Evolutionary conservation across 37 sponge, comb jelly and placozoan genomes (phyloP).

Genomic region (Chondrosia reniformis): DNA sequence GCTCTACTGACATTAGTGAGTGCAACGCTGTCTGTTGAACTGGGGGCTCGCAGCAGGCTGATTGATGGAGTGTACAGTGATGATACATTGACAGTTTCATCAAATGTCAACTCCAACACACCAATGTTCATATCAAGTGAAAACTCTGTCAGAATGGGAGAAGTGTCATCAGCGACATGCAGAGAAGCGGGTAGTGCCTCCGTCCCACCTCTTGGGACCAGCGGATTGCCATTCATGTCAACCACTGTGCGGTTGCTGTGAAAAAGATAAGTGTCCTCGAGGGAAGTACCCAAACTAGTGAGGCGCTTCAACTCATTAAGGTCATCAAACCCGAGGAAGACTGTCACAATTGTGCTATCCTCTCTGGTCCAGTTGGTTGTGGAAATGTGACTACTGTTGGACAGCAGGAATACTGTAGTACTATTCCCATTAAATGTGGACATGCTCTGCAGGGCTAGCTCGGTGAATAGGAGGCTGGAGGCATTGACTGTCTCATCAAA

Average conservation of each 20-base stretch:
- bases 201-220: slow-evolving; percentile 18
- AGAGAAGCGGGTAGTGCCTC: slow-evolving; percentile 17
- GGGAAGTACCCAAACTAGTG: slow-evolving; percentile 55
- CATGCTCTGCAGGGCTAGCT: slow-evolving; percentile 40
- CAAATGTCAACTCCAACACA: slow-evolving; percentile 59
- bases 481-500: slow-evolving; percentile 88
- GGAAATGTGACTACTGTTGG: background rate
- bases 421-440: slow-evolving; percentile 28
- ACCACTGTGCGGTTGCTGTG: slow-evolving; percentile 50
- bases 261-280: slow-evolving; percentile 46
- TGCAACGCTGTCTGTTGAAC: slow-evolving; percentile 15
- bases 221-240: slow-evolving; percentile 71
- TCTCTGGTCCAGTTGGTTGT: slow-evolving; percentile 34
- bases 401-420: slow-evolving; percentile 39
- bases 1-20: slow-evolving; percentile 44
- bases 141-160: slow-evolving; percentile 44
- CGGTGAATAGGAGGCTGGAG: slow-evolving; percentile 38
- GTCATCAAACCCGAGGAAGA: slow-evolving; percentile 69
- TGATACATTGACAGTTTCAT: slow-evolving; percentile 64
- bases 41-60: slow-evolving; percentile 16
- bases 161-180: slow-evolving; percentile 44
- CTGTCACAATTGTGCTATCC: slow-evolving; percentile 52
- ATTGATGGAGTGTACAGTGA: slow-evolving; percentile 51
- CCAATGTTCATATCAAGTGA: slow-evolving; percentile 61
- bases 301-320: slow-evolving; percentile 67